These are phyloP conservation scores for Ophonus ardosiacus DNA, from an alignment of 2,888 invertebrate species.

Conservation along the genomic window DNA sequence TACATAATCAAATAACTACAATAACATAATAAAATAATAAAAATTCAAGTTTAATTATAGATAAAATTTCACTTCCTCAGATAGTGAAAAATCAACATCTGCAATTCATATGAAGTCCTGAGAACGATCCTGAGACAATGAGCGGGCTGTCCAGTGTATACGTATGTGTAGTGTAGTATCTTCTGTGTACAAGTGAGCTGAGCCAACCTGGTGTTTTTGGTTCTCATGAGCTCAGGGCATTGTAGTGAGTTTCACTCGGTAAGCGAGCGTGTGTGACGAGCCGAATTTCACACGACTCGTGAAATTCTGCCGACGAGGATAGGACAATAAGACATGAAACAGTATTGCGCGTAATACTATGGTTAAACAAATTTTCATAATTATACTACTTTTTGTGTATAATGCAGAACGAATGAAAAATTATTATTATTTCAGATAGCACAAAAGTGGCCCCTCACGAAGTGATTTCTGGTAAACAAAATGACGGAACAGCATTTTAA, in stretches of 20 bases:
- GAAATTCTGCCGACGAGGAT: neutral
- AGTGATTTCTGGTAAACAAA: too few relatives aligned
- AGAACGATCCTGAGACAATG: constrained; percentile 25
- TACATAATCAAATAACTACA: neutral
- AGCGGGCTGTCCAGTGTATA: neutral
- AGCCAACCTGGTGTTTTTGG: constrained; percentile 8
- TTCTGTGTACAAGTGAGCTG: constrained; percentile 13
- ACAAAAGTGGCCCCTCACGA: too few relatives aligned
- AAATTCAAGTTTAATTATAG: constrained; percentile 30
- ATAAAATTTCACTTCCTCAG: constrained; percentile 41
- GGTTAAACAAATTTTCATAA: neutral
- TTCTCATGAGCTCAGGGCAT: constrained; percentile 28
- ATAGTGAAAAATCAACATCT: constrained; percentile 21
- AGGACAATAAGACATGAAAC: neutral
- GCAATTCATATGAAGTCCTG: constrained; percentile 42
- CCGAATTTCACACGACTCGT: constrained; percentile 44
- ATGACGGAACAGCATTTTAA: too few relatives aligned
- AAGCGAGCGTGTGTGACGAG: constrained; percentile 44
- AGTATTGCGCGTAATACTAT: neutral
- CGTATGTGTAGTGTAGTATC: neutral
- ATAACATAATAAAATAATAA: constrained; percentile 14
- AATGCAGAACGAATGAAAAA: neutral
- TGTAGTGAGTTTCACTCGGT: constrained; percentile 41
- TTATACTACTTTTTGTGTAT: neutral
- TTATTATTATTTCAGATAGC: too few relatives aligned